Percentiles rank a stretch among this genome's conserved stretches.
Evolutionary conservation across 2,888 invertebrate species (phyloP).

Genomic region (Leptinotarsa peninsularis): DNA sequence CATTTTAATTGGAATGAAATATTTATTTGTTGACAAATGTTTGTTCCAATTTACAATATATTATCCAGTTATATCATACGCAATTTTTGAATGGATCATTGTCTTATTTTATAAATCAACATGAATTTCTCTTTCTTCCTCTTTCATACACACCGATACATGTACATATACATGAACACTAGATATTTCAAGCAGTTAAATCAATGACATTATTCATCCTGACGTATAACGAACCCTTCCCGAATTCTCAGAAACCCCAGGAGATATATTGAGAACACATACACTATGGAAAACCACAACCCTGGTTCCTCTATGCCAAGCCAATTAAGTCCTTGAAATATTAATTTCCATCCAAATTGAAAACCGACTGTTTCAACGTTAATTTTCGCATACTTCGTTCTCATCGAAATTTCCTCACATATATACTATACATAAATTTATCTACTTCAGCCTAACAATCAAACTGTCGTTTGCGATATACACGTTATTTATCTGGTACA

Average conservation of each 20-base stretch:
- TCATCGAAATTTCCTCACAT: slow-evolving; percentile 13
- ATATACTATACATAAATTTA: slow-evolving; percentile 36
- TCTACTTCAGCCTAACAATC: slow-evolving; percentile 47
- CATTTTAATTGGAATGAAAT: too few relatives aligned
- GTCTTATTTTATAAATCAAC: too few relatives aligned
- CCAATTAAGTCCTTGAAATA: slow-evolving; percentile 16
- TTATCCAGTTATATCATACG: too few relatives aligned
- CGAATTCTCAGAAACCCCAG: neutral
- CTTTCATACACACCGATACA: neutral
- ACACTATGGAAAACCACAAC: slow-evolving; percentile 4
- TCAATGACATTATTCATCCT: neutral
- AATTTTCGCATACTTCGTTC: slow-evolving; percentile 38
- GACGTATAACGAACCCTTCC: neutral
- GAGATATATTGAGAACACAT: neutral
- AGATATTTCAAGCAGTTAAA: neutral
- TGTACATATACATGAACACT: neutral
- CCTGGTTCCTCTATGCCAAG: neutral
- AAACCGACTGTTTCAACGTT: slow-evolving; percentile 39
- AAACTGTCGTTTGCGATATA: slow-evolving; percentile 48
- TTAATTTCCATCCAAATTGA: slow-evolving; percentile 24
- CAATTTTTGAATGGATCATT: too few relatives aligned
- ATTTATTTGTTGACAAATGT: too few relatives aligned
- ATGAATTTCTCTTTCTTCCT: too few relatives aligned
- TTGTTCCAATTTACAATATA: too few relatives aligned
- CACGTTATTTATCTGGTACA: slow-evolving; percentile 50